phyloP scores from a whole-genome alignment of 92 coral and sea anemone species.

The Isaurus tuberculatus region DNA sequence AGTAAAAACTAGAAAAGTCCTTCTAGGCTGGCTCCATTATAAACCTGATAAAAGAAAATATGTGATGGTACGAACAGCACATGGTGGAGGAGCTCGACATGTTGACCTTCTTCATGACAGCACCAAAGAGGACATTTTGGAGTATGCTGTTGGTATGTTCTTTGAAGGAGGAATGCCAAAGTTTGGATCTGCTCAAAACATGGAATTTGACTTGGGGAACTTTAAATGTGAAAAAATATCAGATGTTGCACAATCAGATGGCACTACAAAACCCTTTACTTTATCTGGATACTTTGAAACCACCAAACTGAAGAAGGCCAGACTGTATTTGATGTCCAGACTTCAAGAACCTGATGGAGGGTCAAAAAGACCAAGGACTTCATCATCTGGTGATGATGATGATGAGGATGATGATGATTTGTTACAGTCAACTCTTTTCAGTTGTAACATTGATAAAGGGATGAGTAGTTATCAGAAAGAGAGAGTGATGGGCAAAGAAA shows the following conservation, averaged over 20 bases:
- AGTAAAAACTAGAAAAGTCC: no score
- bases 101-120: slow-evolving; percentile 27
- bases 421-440: not conserved
- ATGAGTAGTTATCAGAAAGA: not conserved
- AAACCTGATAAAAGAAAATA: no score
- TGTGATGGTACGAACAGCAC: no score
- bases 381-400: slow-evolving; percentile 1
- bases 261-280: slow-evolving; percentile 4
- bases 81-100: no score
- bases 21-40: no score
- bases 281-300: not conserved
- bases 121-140: slow-evolving; percentile 11
- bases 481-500: not conserved
- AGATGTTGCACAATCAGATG: slow-evolving; percentile 7
- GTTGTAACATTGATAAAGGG: not conserved
- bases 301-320: slow-evolving; percentile 9
- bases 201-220: slow-evolving; percentile 30
- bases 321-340: slow-evolving; percentile 21
- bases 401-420: not conserved
- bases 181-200: slow-evolving; percentile 2
- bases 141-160: not conserved
- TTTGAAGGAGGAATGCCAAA: slow-evolving; percentile 9
- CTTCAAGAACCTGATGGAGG: not conserved
- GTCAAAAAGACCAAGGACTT: not conserved
- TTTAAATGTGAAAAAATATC: not conserved